Base-by-base conservation (phyloP, 35 echinoderm and acorn worm species). In the Eucidaris tribuloides region DNA sequence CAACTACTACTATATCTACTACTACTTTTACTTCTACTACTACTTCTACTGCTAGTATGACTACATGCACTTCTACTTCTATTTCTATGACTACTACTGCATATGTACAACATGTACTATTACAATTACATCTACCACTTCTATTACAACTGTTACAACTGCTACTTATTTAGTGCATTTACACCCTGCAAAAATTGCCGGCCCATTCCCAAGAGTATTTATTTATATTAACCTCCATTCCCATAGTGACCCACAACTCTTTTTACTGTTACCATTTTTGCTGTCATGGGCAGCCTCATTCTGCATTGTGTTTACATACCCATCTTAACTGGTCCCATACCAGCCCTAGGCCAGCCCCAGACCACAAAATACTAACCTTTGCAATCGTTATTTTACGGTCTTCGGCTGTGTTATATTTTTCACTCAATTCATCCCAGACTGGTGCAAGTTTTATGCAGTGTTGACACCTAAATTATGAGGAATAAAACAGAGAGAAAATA, bases 361-460 rank as follows among this genome's bases (percentile, higher is more conserved):
- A n/a, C 48, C 9, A 52, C 48, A 52, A 52, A 11, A 11, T 11
- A 9, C 18, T 4, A 66, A 94, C 92, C 77, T 94, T 88, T 32
- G 86, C 92, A 42, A 89, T 76, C 32, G 81, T 89, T 18, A 89
- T 64, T 58, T 52, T 60, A 28, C 44, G 56, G 57, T 77, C 62
- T 6, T 94, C 92, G 35, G 62, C 86, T 48, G 3, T 45, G 40
- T 94, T 94, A 30, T 89, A 94, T 41, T 65, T 62, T 23, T 85
- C 82, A n/a, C 71, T 79, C 49, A 94, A 55, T 17, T 89, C 81
- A 89, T 84, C 90, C 94, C 94, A 97, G 1, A 83, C 84, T 71
- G 94, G 94, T 13, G 85, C 89, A 7, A 97, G 77, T 25, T 79
- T 82, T 63, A 89, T 85, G 65, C 94, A 97, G 63, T 97, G 94